These are phyloP conservation scores for Heliconius aoede DNA, from an alignment of 2,888 invertebrate species.

Conservation along the genomic window DNA sequence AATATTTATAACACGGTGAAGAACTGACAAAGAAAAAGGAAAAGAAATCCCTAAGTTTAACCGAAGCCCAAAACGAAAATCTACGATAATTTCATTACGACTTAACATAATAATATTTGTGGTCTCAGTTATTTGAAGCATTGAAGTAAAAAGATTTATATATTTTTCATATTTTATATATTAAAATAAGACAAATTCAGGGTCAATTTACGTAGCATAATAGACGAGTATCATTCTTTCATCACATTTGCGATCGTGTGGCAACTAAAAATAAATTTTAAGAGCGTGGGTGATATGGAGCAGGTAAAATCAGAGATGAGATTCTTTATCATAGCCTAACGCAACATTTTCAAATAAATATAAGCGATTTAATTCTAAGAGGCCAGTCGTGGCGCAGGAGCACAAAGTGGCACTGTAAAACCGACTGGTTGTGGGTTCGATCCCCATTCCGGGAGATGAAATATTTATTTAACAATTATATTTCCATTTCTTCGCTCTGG, in stretches of 20 bases:
- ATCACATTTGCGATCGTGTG: constrained; percentile 34
- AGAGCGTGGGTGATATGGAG: constrained; percentile 26
- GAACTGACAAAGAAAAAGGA: not conserved
- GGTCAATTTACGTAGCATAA: constrained; percentile 32
- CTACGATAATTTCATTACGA: constrained; percentile 1
- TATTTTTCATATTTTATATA: constrained; percentile 15
- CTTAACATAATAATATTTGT: not conserved
- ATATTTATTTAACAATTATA: too few species aligned
- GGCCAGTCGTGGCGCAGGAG: too few species aligned
- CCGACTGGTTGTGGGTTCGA: too few species aligned
- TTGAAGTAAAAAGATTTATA: not conserved
- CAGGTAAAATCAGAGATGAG: constrained; percentile 26
- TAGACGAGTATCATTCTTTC: constrained; percentile 37
- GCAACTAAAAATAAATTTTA: constrained; percentile 36
- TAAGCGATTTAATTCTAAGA: too few species aligned
- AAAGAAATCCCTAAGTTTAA: not conserved
- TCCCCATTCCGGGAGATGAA: too few species aligned
- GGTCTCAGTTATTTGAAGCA: not conserved
- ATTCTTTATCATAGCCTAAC: constrained; percentile 32
- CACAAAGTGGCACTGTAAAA: too few species aligned
- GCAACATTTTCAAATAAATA: constrained; percentile 14
- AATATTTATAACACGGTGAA: not conserved
- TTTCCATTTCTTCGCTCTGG: too few species aligned
- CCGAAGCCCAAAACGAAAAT: not conserved
- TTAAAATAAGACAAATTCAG: constrained; percentile 28